Percentiles rank a stretch among this genome's conserved stretches.
Evolutionary conservation across 2,888 invertebrate genomes (phyloP).

Genomic region (Drosophila limbata): DNA sequence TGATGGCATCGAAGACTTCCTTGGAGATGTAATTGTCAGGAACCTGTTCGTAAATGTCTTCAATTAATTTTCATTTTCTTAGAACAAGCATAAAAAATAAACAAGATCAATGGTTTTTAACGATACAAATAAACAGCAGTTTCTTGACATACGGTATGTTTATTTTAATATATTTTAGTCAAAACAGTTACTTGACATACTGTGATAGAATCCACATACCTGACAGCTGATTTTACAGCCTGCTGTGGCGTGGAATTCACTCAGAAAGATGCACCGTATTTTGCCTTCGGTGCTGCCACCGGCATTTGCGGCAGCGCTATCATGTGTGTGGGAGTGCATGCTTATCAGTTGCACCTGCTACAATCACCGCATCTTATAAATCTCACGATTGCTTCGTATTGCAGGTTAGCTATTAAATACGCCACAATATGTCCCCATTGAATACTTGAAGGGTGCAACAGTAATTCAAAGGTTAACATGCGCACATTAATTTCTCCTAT

Average conservation of each 20-base stretch:
- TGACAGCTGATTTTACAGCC: conserved; percentile 95
- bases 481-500: background rate
- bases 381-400: conserved; percentile 2
- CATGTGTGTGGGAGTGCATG: conserved; percentile 65
- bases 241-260: conserved; percentile 91
- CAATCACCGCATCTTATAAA: conserved; percentile 35
- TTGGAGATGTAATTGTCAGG: conserved; percentile 96
- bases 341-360: conserved; percentile 25
- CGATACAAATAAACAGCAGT: background rate
- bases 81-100: too few species aligned
- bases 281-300: conserved; percentile 90
- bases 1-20: conserved; percentile 96
- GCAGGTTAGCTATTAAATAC: background rate
- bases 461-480: conserved; percentile 7
- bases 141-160: background rate
- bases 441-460: conserved; percentile 7
- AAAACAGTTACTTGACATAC: background rate
- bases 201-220: conserved; percentile 81
- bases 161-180: background rate
- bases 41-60: conserved; percentile 87
- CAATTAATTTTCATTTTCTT: background rate
- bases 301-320: conserved; percentile 79
- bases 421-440: conserved; percentile 25
- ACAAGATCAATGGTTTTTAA: too few species aligned
- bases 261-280: conserved; percentile 93